Base-by-base conservation (phyloP, 2,888 invertebrate genomes). In the Drosophila engyochracea region DNA sequence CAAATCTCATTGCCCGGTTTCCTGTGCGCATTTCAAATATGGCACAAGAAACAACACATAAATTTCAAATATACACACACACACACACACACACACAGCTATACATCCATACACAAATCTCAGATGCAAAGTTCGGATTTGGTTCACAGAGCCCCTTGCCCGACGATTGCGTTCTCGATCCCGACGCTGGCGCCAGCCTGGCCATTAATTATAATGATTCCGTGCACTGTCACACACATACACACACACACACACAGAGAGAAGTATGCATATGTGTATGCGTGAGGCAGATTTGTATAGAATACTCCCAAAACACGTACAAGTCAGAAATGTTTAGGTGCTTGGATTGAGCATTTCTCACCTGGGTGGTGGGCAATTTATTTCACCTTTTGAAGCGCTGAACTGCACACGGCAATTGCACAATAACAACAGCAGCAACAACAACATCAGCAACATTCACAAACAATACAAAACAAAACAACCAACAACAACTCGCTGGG, bases 131-230 rank as follows among this genome's bases (percentile, higher is more conserved):
- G 74, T 74, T 79, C 41, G 53, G 66, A 63, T 73, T 75, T 62
- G 67, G 74, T 74, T 80, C 78, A 74, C 74, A 74, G 77, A 70
- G 57, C 14, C 64, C 54, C 7, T 33, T n/a, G 51, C 58, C 63
- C 37, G 35, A 30, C 37, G 62, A 60, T 54, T 31, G 59, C 33
- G 22, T 58, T 53, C 54, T 61, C 12, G 57, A 57, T 57, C 39
- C 73, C 55, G 71, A 74, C 49, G 68, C 83, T 87, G 87, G 87
- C 87, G 87, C 88, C 87, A 89, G 71, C 70, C 58, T 85, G 89
- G 85, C 88, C 89, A 87, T 87, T 87, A 87, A 87, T 87, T 87
- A 87, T 89, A 79, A 81, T 74, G 61, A 78, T 78, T 49, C 81
- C 80, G 67, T 63, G 70, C 79, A 83, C 83, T 85, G 85, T 87